Percentiles rank a stretch among this genome's conserved stretches.
Evolutionary conservation across 1,140 invertebrate genomes (phyloP).

Genomic region (Chrysoperla carnea): DNA sequence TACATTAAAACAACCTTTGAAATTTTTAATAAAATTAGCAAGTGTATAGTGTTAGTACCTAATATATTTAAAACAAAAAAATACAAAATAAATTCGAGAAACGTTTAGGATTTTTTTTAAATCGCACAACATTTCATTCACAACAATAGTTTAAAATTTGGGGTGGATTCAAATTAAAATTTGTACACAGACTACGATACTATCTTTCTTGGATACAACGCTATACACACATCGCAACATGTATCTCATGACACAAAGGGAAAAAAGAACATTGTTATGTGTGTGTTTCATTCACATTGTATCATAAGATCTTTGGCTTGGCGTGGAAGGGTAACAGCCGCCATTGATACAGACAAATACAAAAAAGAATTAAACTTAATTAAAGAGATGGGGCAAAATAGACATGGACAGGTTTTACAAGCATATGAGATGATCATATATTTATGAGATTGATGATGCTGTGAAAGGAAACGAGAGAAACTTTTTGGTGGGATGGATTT

Average conservation of each 20-base stretch:
- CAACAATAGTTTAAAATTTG: neutral
- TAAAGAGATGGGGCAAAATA: neutral
- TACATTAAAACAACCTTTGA: neutral
- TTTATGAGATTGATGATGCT: neutral
- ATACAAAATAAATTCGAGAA: no score
- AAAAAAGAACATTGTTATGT: neutral
- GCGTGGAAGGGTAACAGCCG: neutral
- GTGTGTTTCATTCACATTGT: neutral
- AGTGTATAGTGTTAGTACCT: no score
- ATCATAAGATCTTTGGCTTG: neutral
- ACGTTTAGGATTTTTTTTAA: neutral
- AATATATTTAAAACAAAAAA: no score
- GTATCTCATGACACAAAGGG: neutral
- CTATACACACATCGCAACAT: neutral
- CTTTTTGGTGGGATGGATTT: no score
- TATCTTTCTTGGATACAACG: neutral
- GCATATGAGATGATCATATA: neutral
- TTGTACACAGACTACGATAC: neutral
- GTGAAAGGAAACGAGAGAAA: no score
- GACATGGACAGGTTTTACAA: neutral
- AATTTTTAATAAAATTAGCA: neutral
- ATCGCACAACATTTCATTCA: neutral
- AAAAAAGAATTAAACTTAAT: neutral
- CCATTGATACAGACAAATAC: neutral
- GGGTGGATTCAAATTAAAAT: neutral